Base-by-base conservation (phyloP, 2,797 vertebrate genomes). In the Phrynocephalus guinanensis region DNA sequence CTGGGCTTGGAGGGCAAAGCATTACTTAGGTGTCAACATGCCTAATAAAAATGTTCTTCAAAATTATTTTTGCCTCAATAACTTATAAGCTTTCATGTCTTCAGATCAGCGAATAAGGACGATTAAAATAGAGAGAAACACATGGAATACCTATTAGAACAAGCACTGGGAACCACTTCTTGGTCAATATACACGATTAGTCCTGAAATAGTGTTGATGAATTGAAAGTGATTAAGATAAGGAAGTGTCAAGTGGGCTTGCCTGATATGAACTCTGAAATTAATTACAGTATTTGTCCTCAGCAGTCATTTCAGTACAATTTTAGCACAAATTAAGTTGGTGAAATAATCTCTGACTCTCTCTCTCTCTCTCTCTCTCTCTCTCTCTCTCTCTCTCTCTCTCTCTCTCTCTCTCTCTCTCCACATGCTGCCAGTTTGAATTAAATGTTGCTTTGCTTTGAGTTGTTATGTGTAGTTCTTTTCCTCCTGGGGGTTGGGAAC, bases 151-250 rank as follows among this genome's bases (percentile, higher is more conserved):
- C 79, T 75, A 81, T 52, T 85, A 71, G 60, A 76, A 88, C 44
- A 85, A 80, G 44, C 18, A 5, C 30, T 24, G 44, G 30, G 48
- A 56, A 44, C 48, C 63, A 80, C 60, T 90, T 91, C 86, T 91
- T 79, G 70, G 79, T 90, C 28, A 90, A 3, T 91, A 70, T 86
- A 86, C 63, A 33, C 67, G 89, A 0, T 91, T 92, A 95, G 85
- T 84, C 91, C 89, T 89, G 91, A 94, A 96, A 91, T 91, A 92
- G 87, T 82, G 92, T 92, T 91, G 91, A 93, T 94, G 90, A 93
- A 94, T 95, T 89, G 93, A 85, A 91, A 92, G 92, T 88, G 87
- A 93, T 94, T 92, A 87, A 92, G 90, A 91, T 88, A 82, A 70
- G 73, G 91, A 87, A 89, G 76, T 70, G 78, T 75, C 78, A 88